Conservation (phyloP, 2,113 vertebrate species). For the Bos javanicus region DNA sequence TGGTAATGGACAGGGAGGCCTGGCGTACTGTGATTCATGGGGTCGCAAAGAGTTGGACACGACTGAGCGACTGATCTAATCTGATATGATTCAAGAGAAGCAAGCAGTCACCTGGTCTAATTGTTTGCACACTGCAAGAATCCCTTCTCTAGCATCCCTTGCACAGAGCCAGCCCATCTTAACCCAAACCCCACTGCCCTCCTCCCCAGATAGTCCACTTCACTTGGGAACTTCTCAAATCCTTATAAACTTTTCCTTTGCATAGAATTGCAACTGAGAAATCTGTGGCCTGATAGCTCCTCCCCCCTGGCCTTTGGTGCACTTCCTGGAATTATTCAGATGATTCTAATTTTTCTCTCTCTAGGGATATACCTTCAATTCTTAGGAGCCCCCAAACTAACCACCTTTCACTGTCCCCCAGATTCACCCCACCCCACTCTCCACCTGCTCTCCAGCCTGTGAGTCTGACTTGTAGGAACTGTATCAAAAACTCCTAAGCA, state of each 20-base stretch:
- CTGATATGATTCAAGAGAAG: not conserved
- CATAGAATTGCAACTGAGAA: too few species aligned
- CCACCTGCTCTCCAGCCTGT: not conserved
- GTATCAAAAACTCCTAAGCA: too few species aligned
- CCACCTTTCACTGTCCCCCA: not conserved
- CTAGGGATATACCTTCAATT: not conserved
- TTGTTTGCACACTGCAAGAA: not conserved
- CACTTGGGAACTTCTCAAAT: not conserved
- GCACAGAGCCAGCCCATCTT: not conserved
- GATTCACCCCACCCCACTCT: not conserved
- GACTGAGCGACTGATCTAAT: too few species aligned
- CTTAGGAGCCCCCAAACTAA: not conserved
- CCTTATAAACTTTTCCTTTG: not conserved
- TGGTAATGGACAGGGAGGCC: too few species aligned
- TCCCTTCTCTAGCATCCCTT: not conserved
- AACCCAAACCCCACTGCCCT: too few species aligned
- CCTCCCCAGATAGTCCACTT: accelerated
- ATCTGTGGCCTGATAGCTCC: not conserved
- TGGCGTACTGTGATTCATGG: too few species aligned
- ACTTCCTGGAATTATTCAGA: not conserved
- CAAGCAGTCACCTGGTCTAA: too few species aligned
- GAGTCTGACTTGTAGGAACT: not conserved
- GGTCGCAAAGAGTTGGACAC: too few species aligned
- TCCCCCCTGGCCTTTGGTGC: not conserved
- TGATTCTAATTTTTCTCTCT: not conserved